These are phyloP conservation scores for Catharus fuscescens DNA, from an alignment of 2,113 vertebrate species.

Conservation along the genomic window DNA sequence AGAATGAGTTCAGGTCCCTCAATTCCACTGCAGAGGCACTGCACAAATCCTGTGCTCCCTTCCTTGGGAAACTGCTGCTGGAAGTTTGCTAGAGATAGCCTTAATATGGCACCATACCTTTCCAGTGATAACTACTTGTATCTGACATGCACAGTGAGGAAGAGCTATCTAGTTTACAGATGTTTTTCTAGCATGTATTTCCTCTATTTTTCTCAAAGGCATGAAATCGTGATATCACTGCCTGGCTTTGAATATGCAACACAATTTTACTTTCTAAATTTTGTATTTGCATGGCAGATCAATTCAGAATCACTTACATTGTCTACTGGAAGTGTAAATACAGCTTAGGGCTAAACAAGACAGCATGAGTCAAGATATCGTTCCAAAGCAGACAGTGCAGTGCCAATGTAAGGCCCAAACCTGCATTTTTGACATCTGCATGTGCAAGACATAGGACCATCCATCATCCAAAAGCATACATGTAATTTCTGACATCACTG, in stretches of 20 bases:
- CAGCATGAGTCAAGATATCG: neutral
- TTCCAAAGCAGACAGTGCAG: neutral
- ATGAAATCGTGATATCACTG: neutral
- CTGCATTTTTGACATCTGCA: neutral
- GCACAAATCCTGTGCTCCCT: neutral
- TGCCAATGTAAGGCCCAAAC: neutral
- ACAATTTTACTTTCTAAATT: neutral
- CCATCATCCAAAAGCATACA: neutral
- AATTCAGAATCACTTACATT: neutral
- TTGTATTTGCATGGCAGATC: neutral
- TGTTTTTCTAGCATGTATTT: neutral
- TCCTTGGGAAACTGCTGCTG: neutral
- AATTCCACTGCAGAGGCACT: rapidly evolving
- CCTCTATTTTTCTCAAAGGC: neutral
- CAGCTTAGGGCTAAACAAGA: neutral
- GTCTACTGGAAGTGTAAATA: neutral
- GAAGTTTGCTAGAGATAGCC: neutral
- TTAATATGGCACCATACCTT: neutral
- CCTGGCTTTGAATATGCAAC: neutral
- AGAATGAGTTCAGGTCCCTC: neutral
- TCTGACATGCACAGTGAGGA: neutral
- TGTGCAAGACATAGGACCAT: neutral
- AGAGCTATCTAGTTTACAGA: neutral
- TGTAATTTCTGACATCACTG: neutral
- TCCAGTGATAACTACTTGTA: neutral